Conservation (phyloP, 2,888 invertebrate species). For the Nomada ruficornis region DNA sequence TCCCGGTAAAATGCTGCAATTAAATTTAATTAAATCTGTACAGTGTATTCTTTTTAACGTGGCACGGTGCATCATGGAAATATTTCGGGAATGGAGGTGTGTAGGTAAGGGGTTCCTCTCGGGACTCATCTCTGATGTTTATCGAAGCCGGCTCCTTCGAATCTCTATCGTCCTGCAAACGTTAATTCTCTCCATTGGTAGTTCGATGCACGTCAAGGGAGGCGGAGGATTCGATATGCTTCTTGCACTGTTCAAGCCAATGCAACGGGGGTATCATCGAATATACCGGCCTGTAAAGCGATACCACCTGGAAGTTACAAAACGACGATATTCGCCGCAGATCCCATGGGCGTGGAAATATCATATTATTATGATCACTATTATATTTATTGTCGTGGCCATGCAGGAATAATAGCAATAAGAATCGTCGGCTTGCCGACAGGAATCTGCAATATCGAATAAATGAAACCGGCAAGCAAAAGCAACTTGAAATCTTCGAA, state of each 20-base stretch:
- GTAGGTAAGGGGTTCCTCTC: neutral
- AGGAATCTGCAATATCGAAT: too few species aligned
- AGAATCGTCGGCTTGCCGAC: too few species aligned
- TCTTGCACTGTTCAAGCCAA: too few species aligned
- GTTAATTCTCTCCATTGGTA: neutral
- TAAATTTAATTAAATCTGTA: conserved; percentile 64
- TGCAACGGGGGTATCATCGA: neutral
- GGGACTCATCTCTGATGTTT: conserved; percentile 28
- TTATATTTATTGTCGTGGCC: too few species aligned
- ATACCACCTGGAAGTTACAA: too few species aligned
- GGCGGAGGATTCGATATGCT: neutral
- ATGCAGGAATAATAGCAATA: too few species aligned
- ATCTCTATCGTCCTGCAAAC: conserved; percentile 5
- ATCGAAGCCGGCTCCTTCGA: conserved; percentile 58
- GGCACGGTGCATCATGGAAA: conserved; percentile 16
- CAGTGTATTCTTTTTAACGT: conserved; percentile 50
- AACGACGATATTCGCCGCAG: too few species aligned
- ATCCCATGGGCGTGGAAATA: too few species aligned
- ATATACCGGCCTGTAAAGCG: too few species aligned
- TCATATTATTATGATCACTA: too few species aligned
- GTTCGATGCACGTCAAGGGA: conserved; percentile 22
- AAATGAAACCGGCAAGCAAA: too few species aligned
- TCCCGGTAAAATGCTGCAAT: conserved; percentile 58
- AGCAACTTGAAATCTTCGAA: too few species aligned
- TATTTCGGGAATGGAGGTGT: conserved; percentile 40